These are phyloP conservation scores for Ochotona curzoniae DNA, from an alignment of 2,113 vertebrate genomes.

Conservation along the genomic window DNA sequence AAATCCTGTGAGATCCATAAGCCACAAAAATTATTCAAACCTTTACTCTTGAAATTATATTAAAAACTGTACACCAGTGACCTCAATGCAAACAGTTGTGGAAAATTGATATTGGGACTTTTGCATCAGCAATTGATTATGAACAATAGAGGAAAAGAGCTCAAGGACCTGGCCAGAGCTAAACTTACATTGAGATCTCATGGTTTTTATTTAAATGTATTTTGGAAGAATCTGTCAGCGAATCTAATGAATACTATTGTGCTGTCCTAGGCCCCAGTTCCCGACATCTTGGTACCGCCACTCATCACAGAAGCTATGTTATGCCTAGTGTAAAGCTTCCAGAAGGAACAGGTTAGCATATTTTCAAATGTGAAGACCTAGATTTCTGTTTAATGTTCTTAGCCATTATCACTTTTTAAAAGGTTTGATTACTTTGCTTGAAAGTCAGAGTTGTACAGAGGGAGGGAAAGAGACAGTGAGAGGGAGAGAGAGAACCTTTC, in stretches of 20 bases:
- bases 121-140: background rate
- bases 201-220: background rate
- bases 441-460: background rate
- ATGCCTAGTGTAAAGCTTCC: background rate
- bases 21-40: constrained; percentile 26
- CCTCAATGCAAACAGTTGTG: background rate
- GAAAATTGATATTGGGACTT: constrained; percentile 12
- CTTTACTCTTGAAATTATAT: constrained; percentile 15
- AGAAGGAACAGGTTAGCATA: background rate
- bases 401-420: background rate
- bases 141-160: background rate
- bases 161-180: background rate
- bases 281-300: background rate
- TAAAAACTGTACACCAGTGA: constrained; percentile 30
- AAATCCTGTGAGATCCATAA: constrained; percentile 23
- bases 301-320: background rate
- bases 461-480: background rate
- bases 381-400: background rate
- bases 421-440: too few relatives aligned
- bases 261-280: background rate
- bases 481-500: too few relatives aligned
- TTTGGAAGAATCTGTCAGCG: background rate
- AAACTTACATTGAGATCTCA: background rate
- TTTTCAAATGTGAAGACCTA: background rate
- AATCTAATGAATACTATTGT: background rate